Evolutionary conservation across 2,797 vertebrate species (phyloP).

Genomic region (Acipenser oxyrinchus): DNA sequence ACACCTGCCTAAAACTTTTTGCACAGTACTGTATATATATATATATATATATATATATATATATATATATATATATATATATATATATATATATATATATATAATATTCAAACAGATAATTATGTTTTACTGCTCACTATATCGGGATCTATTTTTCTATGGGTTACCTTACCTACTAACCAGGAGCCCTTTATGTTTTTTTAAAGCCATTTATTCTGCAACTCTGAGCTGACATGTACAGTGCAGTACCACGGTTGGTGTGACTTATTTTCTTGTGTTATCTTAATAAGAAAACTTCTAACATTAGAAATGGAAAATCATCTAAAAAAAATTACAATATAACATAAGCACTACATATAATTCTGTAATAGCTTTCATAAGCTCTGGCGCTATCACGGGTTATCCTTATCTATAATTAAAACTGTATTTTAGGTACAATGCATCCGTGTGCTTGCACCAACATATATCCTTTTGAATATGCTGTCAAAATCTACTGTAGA

Average conservation of each 20-base stretch:
- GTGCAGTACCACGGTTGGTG: conserved; percentile 3
- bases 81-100: too few species aligned
- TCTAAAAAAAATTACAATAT: conserved; percentile 26
- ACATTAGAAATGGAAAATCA: conserved; percentile 24
- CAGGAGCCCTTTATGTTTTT: neutral
- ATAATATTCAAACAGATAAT: too few species aligned
- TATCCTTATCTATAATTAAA: conserved; percentile 60
- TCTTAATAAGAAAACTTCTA: conserved; percentile 31
- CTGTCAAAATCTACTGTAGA: conserved; percentile 40
- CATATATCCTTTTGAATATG: conserved; percentile 42
- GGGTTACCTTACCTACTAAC: too few species aligned
- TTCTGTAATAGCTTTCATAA: conserved; percentile 24
- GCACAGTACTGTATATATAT: too few species aligned
- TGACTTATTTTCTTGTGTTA: conserved; percentile 24
- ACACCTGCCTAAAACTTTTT: too few species aligned
- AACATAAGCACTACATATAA: conserved; percentile 28
- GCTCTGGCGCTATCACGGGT: conserved; percentile 39
- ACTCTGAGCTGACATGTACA: conserved; percentile 20
- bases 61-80: too few species aligned
- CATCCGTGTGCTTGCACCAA: conserved; percentile 28
- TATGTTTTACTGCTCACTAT: too few species aligned
- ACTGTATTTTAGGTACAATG: conserved; percentile 51
- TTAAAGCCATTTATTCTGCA: conserved; percentile 9
- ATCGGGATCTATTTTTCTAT: too few species aligned
- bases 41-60: too few species aligned